Evolutionary conservation across 2,113 vertebrate genomes (phyloP).

Genomic region (Diphyllodes magnificus): DNA sequence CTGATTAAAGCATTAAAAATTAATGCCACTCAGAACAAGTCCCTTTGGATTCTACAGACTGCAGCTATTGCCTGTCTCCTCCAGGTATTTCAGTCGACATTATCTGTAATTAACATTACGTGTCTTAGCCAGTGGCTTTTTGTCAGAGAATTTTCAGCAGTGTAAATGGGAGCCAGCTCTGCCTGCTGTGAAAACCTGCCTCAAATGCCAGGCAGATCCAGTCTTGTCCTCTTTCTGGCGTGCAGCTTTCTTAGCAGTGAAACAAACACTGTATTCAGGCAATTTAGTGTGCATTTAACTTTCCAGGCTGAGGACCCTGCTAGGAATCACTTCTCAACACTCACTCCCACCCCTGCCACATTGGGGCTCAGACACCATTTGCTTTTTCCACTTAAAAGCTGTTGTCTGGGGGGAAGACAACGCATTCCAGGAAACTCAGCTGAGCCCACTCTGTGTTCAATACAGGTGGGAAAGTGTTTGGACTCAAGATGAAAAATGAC

Average conservation of each 20-base stretch:
- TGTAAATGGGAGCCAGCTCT: not conserved
- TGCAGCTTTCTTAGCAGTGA: not conserved
- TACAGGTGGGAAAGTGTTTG: not conserved
- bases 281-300: not conserved
- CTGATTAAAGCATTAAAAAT: constrained; percentile 54
- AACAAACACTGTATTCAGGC: not conserved
- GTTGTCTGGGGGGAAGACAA: not conserved
- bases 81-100: not conserved
- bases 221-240: not conserved
- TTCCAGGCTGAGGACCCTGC: not conserved
- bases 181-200: not conserved
- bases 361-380: not conserved
- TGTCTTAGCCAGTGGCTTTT: not conserved
- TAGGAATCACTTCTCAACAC: not conserved
- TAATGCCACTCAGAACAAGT: constrained; percentile 24
- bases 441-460: fast-evolving
- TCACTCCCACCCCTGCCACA: not conserved
- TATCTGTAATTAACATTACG: constrained; percentile 8
- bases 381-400: not conserved
- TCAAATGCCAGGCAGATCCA: not conserved
- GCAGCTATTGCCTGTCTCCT: constrained; percentile 4
- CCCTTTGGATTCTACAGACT: constrained; percentile 10
- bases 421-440: not conserved
- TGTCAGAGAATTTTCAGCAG: not conserved
- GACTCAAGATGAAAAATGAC: not conserved